These are phyloP conservation scores for Heliothis virescens DNA, from an alignment of 1,140 invertebrate species.

Conservation along the genomic window DNA sequence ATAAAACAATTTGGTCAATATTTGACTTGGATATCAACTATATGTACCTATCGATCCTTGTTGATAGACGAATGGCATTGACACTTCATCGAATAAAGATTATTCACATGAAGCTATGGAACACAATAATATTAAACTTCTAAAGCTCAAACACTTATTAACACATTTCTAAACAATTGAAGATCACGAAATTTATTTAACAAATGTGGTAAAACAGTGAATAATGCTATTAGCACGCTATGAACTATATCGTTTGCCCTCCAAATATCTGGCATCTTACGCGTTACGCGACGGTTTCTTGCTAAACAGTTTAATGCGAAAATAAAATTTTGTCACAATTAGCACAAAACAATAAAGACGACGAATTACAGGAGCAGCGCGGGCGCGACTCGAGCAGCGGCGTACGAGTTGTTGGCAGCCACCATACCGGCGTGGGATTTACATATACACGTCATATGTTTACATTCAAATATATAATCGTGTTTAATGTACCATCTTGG, in stretches of 20 bases:
- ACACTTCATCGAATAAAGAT: slow-evolving; percentile 17
- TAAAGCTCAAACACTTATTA: slow-evolving; percentile 59
- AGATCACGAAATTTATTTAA: slow-evolving; percentile 54
- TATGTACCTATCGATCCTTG: slow-evolving; percentile 19
- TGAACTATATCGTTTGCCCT: slow-evolving; percentile 51
- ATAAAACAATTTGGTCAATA: slow-evolving; percentile 19
- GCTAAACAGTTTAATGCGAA: slow-evolving; percentile 31
- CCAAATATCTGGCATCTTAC: slow-evolving; percentile 57
- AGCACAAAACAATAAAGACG: slow-evolving; percentile 54
- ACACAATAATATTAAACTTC: background rate
- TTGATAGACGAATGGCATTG: slow-evolving; percentile 25
- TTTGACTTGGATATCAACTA: slow-evolving; percentile 22
- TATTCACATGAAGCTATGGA: slow-evolving; percentile 16
- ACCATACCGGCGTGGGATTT: slow-evolving; percentile 59
- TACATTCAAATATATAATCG: slow-evolving; percentile 59
- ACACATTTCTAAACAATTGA: slow-evolving; percentile 56
- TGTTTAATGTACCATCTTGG: slow-evolving; percentile 53
- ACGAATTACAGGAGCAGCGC: slow-evolving; percentile 51
- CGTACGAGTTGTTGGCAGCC: slow-evolving; percentile 68
- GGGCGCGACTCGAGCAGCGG: slow-evolving; percentile 52
- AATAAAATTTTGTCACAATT: slow-evolving; percentile 46
- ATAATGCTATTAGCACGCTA: slow-evolving; percentile 53
- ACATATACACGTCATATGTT: slow-evolving; percentile 60
- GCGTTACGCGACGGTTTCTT: background rate
- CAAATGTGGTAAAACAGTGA: slow-evolving; percentile 53